Conservation (phyloP, 2,797 vertebrate species). For the Tiaroga cobitis region DNA sequence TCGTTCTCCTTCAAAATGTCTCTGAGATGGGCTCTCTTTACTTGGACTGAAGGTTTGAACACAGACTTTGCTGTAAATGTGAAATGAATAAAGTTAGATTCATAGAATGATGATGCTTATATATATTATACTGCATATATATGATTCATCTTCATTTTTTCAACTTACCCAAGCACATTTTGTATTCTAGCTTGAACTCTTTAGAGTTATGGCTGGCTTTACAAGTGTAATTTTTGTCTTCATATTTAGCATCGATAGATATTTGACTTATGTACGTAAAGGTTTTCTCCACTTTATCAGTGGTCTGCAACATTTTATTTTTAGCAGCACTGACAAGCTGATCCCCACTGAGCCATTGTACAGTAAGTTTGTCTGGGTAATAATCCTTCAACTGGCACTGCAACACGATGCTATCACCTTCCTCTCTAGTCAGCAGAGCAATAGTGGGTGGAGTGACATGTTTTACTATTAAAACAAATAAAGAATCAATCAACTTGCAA, state of each 20-base stretch:
- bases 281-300: accelerated
- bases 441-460: slow-evolving; percentile 57
- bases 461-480: slow-evolving; percentile 52
- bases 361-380: slow-evolving; percentile 42
- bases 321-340: accelerated
- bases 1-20: slow-evolving; percentile 1
- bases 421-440: slow-evolving; percentile 56
- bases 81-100: neutral
- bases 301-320: slow-evolving; percentile 13
- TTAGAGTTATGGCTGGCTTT: neutral
- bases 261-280: slow-evolving; percentile 66
- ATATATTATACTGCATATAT: neutral
- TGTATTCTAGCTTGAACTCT: neutral
- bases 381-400: slow-evolving; percentile 68
- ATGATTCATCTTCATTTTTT: neutral
- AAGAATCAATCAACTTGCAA: neutral
- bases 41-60: slow-evolving; percentile 51
- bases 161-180: slow-evolving; percentile 70
- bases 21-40: slow-evolving; percentile 65
- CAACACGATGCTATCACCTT: slow-evolving; percentile 55
- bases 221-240: slow-evolving; percentile 61
- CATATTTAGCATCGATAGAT: slow-evolving; percentile 12
- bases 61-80: slow-evolving; percentile 44
- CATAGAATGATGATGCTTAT: neutral
- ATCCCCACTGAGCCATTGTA: slow-evolving; percentile 62